Evolutionary conservation across 2,113 vertebrate species (phyloP).

Genomic region (Gavia stellata): DNA sequence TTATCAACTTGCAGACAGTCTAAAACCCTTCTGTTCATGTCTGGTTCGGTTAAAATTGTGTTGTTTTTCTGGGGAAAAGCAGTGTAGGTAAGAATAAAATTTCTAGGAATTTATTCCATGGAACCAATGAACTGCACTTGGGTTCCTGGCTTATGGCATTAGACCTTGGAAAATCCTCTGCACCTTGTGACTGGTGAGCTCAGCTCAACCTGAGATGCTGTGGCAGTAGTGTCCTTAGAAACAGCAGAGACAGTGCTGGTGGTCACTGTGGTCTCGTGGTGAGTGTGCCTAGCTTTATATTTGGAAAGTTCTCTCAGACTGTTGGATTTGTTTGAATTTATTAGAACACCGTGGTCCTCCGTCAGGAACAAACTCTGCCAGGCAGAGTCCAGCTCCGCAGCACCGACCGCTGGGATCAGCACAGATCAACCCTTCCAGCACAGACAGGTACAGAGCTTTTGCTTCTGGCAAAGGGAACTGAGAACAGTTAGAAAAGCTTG

Average conservation of each 20-base stretch:
- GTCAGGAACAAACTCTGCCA: slow-evolving; percentile 90
- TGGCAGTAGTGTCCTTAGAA: rapidly evolving
- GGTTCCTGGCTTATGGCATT: background rate
- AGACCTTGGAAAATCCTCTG: background rate
- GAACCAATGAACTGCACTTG: background rate
- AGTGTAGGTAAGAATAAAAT: background rate
- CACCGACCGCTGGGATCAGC: slow-evolving; percentile 82
- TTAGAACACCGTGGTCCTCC: slow-evolving; percentile 87
- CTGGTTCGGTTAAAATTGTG: background rate
- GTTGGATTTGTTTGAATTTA: background rate
- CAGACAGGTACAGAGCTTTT: slow-evolving; percentile 60
- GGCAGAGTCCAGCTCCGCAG: slow-evolving; percentile 88
- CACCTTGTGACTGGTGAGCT: background rate
- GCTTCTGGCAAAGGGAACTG: background rate
- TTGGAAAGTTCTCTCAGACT: background rate
- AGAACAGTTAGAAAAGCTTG: background rate
- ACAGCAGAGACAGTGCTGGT: rapidly evolving
- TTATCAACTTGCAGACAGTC: background rate
- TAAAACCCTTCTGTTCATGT: background rate
- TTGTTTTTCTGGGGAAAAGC: background rate
- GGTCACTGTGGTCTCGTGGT: rapidly evolving
- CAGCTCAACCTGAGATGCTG: rapidly evolving
- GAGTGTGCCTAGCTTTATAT: no score
- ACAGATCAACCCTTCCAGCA: slow-evolving; percentile 54
- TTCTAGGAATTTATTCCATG: background rate